Base-by-base conservation (phyloP, 2,797 vertebrate species). In the Anguilla pacifica region DNA sequence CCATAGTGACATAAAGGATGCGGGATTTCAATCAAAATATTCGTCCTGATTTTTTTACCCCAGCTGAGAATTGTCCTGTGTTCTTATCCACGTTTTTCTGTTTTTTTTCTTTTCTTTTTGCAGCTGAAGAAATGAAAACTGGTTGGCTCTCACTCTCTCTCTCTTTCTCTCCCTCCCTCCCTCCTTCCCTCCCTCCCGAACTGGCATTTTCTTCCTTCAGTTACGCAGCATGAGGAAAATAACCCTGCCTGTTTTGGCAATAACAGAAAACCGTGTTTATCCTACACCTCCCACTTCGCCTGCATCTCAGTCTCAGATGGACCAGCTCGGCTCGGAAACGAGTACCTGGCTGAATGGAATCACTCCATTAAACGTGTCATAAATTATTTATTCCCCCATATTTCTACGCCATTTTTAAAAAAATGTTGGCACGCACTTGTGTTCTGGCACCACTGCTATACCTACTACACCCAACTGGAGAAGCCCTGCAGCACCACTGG, bases 1-100 rank as follows among this genome's bases (percentile, higher is more conserved):
- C 85, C 87, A 70, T 70, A 85, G 85, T 88, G 53, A 83, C 74
- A 72, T 19, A 51, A 81, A 51, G 70, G 43, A 61, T 79, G 84
- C 67, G 83, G 86, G 55, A 39, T 31, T 49, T 43, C 25, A 25
- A 57, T 61, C 35, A 43, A 46, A 79, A 35, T 43, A 79, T 28
- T 79, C 74, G 9, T 43, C 39, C 74, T 46, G 28, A 35, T n/a
- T 74, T 74, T 70, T 31, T 74, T 11, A 15, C 70, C 13, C 70
- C n/a, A 11, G 39, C 28, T 74, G 70, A 74, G 70, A 74, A 74
- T 74, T 11, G 1, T 74, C 70, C 2, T 35, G 13, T 28, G 3
- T 70, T 70, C 35, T 35, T 35, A 35, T 35, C 35, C 35, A 35
- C 35, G 35, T 35, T 35, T 70, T 70, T 70, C 3, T 10, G 6